These are phyloP conservation scores for Scaptomyza polygonia DNA, from an alignment of 2,888 invertebrate genomes.

Conservation along the genomic window DNA sequence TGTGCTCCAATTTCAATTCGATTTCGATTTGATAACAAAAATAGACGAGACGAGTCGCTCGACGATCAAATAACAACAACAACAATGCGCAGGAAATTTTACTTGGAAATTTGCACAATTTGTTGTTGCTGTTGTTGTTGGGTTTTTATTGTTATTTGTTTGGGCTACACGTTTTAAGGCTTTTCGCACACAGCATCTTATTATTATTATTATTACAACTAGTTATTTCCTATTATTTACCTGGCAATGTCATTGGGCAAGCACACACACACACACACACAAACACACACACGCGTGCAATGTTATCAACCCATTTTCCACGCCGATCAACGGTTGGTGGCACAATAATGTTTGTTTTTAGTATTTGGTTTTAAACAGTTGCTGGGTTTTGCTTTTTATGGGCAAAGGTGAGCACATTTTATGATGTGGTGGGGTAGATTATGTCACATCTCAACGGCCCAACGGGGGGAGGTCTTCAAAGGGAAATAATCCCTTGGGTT, in stretches of 20 bases:
- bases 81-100: too few relatives aligned
- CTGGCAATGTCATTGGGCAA: constrained; percentile 40
- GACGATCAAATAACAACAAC: constrained; percentile 5
- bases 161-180: constrained; percentile 30
- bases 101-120: too few relatives aligned
- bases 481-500: constrained; percentile 13
- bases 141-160: constrained; percentile 21
- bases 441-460: neutral
- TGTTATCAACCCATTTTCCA: constrained; percentile 69
- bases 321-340: constrained; percentile 26
- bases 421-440: neutral
- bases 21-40: constrained; percentile 48
- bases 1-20: constrained; percentile 30
- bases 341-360: constrained; percentile 16
- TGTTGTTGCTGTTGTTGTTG: too few relatives aligned
- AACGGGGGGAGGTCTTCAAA: constrained; percentile 8
- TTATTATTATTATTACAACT: constrained; percentile 20
- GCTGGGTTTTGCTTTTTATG: constrained; percentile 11
- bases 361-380: constrained; percentile 23
- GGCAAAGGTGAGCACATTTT: neutral
- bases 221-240: constrained; percentile 60
- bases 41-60: too few relatives aligned
- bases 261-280: neutral
- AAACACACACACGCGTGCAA: neutral
- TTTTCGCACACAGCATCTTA: constrained; percentile 52